These are phyloP conservation scores for Anthrax anthrax DNA, from an alignment of 2,888 invertebrate genomes.

Conservation along the genomic window DNA sequence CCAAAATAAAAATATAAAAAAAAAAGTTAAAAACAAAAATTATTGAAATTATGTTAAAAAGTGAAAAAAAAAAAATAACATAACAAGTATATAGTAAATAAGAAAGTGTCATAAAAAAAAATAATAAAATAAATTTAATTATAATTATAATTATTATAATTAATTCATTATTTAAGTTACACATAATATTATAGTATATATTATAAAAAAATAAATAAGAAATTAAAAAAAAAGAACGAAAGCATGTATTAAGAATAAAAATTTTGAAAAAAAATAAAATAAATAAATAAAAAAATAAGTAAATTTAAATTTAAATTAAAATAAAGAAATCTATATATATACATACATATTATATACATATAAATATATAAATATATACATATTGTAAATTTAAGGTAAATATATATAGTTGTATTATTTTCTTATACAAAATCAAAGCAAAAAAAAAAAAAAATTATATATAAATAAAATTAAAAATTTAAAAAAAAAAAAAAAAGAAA, in stretches of 20 bases:
- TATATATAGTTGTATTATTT: neutral
- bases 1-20: neutral
- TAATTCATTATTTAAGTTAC: no score
- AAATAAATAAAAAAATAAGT: neutral
- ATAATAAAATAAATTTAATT: neutral
- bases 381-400: neutral
- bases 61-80: neutral
- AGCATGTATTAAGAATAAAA: neutral
- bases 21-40: neutral
- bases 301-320: neutral
- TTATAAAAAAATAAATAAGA: neutral
- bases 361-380: no score
- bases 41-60: no score
- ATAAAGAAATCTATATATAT: no score
- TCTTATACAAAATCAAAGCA: neutral
- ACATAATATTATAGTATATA: no score
- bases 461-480: neutral
- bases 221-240: neutral
- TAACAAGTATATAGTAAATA: no score
- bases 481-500: neutral
- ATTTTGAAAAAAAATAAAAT: neutral
- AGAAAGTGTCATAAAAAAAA: neutral
- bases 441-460: neutral
- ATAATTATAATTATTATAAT: neutral
- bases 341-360: no score